Base-by-base conservation (phyloP, 2,888 invertebrate species). In the Leptinotarsa rubiginosa region DNA sequence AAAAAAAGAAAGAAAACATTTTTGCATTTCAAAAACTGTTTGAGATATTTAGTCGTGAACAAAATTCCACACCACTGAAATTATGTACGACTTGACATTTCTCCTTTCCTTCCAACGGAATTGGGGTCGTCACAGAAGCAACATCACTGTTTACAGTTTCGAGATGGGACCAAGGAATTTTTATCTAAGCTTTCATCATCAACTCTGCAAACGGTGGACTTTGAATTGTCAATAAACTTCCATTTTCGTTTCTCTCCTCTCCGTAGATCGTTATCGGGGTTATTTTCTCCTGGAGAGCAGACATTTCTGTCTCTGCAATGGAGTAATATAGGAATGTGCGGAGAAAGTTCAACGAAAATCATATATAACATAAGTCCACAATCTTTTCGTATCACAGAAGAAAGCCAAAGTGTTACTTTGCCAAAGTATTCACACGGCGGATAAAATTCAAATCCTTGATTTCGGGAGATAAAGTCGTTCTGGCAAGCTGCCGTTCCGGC, bases 391-490 rank as follows among this genome's bases (percentile, higher is more conserved):
- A 73, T 70, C 65, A 70, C 73, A 65, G 59, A 69, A 72, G 70
- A 74, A 67, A 70, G 67, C 52, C 25, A 67, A 74, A 75, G 78
- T 77, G 79, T 78, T 79, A 79, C 77, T 78, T 77, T 75, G 76
- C 75, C 74, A 65, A 79, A 78, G 76, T 78, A 78, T 79, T 78
- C 78, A 77, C 76, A 79, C 78, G 75, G 77, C 50, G 79, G 79
- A 80, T 80, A 75, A 80, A 75, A 78, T 79, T 76, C 75, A 79
- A 79, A 80, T 78, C 78, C 77, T 77, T 77, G 79, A 79, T 80
- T 75, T 75, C 74, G 64, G 76, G 78, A 78, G 79, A 80, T 80
- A 78, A 78, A 80, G 78, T 73, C 78, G 77, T 75, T 78, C 75
- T 71, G 73, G 78, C 76, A 76, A 72, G 78, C 75, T 79, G 78